phyloP scores from a whole-genome alignment of 2,888 invertebrate genomes.

The Platycnemis pennipes region DNA sequence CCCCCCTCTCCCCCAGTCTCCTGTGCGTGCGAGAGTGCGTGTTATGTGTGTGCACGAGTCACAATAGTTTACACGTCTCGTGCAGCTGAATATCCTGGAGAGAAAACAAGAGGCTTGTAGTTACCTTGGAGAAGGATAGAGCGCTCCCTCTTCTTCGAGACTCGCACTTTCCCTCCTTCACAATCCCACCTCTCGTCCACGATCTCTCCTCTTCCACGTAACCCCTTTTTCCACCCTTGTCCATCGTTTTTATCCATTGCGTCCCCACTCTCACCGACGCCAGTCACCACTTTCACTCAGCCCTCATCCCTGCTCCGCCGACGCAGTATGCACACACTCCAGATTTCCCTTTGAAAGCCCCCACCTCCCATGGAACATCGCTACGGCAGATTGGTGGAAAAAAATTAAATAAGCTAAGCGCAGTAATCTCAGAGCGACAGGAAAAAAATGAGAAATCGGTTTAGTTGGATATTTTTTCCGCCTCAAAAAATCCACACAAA shows the following conservation, averaged over 20 bases:
- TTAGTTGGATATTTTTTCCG: too few relatives aligned
- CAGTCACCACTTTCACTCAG: too few relatives aligned
- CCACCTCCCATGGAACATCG: too few relatives aligned
- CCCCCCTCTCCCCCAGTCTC: not conserved
- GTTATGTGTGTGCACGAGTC: not conserved
- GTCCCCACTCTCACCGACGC: too few relatives aligned
- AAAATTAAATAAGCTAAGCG: too few relatives aligned
- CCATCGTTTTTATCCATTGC: not conserved
- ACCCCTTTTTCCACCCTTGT: not conserved
- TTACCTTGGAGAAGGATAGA: not conserved
- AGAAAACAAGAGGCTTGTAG: not conserved
- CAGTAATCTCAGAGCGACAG: too few relatives aligned
- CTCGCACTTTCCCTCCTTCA: not conserved
- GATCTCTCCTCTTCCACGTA: not conserved
- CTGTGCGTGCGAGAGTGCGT: not conserved
- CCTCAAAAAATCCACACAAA: too few relatives aligned
- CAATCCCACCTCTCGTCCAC: not conserved
- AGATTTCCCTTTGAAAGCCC: too few relatives aligned
- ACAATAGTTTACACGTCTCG: not conserved
- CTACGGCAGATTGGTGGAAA: too few relatives aligned
- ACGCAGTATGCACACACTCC: not conserved
- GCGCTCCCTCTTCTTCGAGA: not conserved
- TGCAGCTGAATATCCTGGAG: not conserved
- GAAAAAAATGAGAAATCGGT: too few relatives aligned
- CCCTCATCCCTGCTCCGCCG: not conserved